Evolutionary conservation across 2,797 vertebrate genomes (phyloP), one percentile per base, ranked within the genome.

Genomic region (Sebastes vulpes): DNA sequence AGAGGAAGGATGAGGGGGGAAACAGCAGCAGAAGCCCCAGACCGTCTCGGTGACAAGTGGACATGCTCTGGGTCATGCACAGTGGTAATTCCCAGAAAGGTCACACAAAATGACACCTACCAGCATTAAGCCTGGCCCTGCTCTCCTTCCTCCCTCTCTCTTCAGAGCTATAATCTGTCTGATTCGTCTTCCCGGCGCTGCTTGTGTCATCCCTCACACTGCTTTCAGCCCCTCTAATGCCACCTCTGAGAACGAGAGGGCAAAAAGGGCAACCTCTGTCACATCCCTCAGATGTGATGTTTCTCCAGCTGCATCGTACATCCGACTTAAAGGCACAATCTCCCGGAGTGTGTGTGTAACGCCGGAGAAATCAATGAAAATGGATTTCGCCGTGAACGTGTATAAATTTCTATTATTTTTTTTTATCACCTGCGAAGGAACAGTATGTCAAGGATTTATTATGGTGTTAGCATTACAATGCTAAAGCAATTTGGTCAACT

Each of bases 41-140:
- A 76, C 77, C 53, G 72, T 89, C 81, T 87, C 73, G 12, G 75
- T 87, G 83, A 88, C 81, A 70, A 38, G 72, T 74, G 11, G 76
- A 80, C 80, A 74, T 50, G 69, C 68, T 81, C 74, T 31, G 76
- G 87, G 89, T 92, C 80, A 67, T 68, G 57, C 71, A 56, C 71
- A 52, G 74, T 82, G 81, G 75, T 92, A 90, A 88, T 92, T 89
- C 84, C 75, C 84, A 54, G 26, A 93, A 92, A 94, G 93, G 91
- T 90, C 89, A 87, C 73, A 65, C 73, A 85, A 78, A 84, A 84
- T 87, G 86, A 92, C 81, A 89, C 83, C 78, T 77, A 59, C 29
- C 75, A 72, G 84, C 85, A 72, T 81, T 78, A 87, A 89, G 69
- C 65, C 83, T 26, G 70, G 79, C 74, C 77, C 61, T 4, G 70